These are phyloP conservation scores for Macaria notata DNA, from an alignment of 2,888 invertebrate genomes.

Conservation along the genomic window DNA sequence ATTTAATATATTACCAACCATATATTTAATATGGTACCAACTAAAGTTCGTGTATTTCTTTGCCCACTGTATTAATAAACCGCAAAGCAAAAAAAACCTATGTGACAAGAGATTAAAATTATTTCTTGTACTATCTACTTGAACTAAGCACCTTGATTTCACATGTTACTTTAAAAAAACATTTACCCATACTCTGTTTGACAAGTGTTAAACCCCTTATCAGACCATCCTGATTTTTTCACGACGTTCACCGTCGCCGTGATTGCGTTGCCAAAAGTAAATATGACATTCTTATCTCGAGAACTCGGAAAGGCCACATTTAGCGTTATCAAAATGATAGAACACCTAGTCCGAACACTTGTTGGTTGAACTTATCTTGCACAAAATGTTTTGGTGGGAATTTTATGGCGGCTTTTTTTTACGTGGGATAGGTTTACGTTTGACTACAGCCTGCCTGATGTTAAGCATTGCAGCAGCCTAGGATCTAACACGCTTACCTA, in stretches of 20 bases:
- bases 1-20: too few species aligned
- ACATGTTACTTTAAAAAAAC: background rate
- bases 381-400: slow-evolving; percentile 28
- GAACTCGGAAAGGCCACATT: slow-evolving; percentile 54
- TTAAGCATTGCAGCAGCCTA: too few species aligned
- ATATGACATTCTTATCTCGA: slow-evolving; percentile 64
- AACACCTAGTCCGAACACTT: slow-evolving; percentile 40
- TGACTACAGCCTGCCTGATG: too few species aligned
- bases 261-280: slow-evolving; percentile 63
- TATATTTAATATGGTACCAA: too few species aligned
- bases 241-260: slow-evolving; percentile 37
- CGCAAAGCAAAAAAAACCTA: too few species aligned
- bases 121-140: too few species aligned
- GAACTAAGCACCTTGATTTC: too few species aligned
- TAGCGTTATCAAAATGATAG: slow-evolving; percentile 63
- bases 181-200: slow-evolving; percentile 31
- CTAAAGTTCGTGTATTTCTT: too few species aligned
- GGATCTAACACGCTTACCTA: too few species aligned
- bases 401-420: slow-evolving; percentile 17
- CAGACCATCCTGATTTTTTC: slow-evolving; percentile 71
- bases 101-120: too few species aligned
- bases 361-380: slow-evolving; percentile 28
- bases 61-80: too few species aligned
- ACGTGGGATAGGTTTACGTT: too few species aligned
- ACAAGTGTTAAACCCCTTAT: slow-evolving; percentile 50